phyloP scores from a whole-genome alignment of 2,113 vertebrate species.

The Addax nasomaculatus region DNA sequence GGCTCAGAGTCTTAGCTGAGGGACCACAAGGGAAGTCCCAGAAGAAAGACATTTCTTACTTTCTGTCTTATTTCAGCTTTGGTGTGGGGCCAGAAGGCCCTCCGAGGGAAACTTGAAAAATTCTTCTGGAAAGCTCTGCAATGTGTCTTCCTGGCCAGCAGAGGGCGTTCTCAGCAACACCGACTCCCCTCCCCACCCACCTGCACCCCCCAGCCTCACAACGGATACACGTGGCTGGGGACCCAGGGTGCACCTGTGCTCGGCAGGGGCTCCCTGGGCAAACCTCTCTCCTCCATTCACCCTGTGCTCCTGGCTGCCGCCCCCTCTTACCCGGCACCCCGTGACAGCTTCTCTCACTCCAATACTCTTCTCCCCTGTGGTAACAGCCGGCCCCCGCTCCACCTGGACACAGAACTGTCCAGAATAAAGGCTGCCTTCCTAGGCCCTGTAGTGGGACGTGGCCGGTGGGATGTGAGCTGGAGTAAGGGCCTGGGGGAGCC shows the following conservation, averaged over 20 bases:
- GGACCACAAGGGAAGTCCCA: not conserved
- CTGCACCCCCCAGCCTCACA: too few species aligned
- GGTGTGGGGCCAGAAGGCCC: not conserved
- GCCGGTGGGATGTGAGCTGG: not conserved
- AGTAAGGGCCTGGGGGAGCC: not conserved
- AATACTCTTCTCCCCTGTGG: not conserved
- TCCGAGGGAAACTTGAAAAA: not conserved
- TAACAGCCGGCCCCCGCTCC: not conserved
- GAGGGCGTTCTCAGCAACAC: not conserved
- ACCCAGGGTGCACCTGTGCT: not conserved
- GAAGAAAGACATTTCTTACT: not conserved
- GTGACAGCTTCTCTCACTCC: not conserved
- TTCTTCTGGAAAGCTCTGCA: not conserved
- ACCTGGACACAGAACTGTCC: not conserved
- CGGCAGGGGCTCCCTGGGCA: not conserved
- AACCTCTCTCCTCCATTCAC: not conserved
- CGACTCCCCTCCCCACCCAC: too few species aligned
- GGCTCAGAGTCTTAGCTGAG: not conserved
- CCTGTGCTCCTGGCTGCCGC: not conserved
- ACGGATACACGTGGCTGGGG: fast-evolving
- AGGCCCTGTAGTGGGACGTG: not conserved
- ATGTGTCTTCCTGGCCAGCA: not conserved
- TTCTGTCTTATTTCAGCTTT: not conserved
- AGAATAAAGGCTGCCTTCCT: not conserved
- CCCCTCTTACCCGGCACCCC: not conserved